Percentiles rank a stretch among this genome's conserved stretches.
Evolutionary conservation across 2,797 vertebrate species (phyloP).

Genomic region (Manis pentadactyla): DNA sequence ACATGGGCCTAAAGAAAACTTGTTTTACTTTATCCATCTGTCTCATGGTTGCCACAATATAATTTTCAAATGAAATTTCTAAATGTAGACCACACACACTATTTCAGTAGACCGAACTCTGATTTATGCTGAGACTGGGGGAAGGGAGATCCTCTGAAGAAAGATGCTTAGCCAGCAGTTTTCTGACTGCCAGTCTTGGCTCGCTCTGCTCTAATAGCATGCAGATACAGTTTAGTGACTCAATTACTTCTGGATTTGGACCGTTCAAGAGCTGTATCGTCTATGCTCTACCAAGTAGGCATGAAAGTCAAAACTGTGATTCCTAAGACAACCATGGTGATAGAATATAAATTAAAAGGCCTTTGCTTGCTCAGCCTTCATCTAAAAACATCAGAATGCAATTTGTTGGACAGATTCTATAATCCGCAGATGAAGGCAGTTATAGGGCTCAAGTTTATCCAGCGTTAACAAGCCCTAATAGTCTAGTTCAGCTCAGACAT

Average conservation of each 20-base stretch:
- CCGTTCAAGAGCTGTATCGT: conserved; percentile 58
- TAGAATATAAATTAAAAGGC: conserved; percentile 75
- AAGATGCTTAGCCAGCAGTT: conserved; percentile 75
- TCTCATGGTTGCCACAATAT: conserved; percentile 74
- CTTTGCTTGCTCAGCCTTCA: conserved; percentile 72
- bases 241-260: conserved; percentile 51
- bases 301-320: conserved; percentile 71
- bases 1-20: conserved; percentile 73
- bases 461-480: conserved; percentile 88
- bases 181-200: conserved; percentile 57
- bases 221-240: conserved; percentile 54
- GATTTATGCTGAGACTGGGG: conserved; percentile 70
- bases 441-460: conserved; percentile 88
- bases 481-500: conserved; percentile 88
- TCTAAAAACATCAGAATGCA: conserved; percentile 81
- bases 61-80: conserved; percentile 77
- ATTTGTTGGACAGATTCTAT: conserved; percentile 87
- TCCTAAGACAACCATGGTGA: conserved; percentile 74
- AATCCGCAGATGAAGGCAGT: conserved; percentile 87
- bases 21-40: conserved; percentile 72
- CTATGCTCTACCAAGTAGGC: conserved; percentile 61
- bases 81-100: conserved; percentile 78
- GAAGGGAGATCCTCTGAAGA: conserved; percentile 40
- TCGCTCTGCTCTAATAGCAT: background rate
- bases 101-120: conserved; percentile 62